A percentile compares a stretch with the other conserved stretches of the same genome.
Evolutionary conservation across 2,888 invertebrate species (phyloP).

Genomic region (Incurvaria masculella): DNA sequence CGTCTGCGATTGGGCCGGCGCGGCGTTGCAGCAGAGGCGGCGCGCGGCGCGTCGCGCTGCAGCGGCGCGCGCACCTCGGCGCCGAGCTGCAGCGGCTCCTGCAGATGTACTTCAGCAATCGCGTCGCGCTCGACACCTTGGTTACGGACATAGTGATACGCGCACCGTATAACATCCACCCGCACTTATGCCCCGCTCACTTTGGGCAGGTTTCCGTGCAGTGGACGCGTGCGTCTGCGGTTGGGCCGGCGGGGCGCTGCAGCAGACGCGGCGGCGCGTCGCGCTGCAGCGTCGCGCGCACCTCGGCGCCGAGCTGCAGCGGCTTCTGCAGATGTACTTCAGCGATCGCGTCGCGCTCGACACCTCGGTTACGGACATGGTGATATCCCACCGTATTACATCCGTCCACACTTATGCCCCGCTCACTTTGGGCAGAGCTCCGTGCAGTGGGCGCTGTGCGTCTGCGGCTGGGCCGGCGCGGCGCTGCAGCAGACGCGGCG

Average conservation of each 20-base stretch:
- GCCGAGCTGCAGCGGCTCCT: conserved; percentile 36
- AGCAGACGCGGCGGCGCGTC: conserved; percentile 42
- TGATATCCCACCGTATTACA: too few species aligned
- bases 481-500: conserved; percentile 48
- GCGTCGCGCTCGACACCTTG: conserved; percentile 54
- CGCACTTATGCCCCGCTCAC: too few species aligned
- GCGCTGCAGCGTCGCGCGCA: conserved; percentile 40
- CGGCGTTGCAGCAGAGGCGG: conserved; percentile 48
- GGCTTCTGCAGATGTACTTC: conserved; percentile 49
- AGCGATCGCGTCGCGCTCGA: conserved; percentile 53
- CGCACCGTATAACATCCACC: too few species aligned
- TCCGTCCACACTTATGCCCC: too few species aligned
- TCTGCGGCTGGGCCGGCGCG: conserved; percentile 50
- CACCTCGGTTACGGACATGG: conserved; percentile 58
- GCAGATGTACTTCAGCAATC: conserved; percentile 54
- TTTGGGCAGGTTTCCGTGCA: conserved; percentile 24
- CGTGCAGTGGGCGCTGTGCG: conserved; percentile 38
- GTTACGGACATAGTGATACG: conserved; percentile 60
- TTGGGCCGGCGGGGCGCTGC: conserved; percentile 52
- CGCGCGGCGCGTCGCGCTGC: conserved; percentile 37
- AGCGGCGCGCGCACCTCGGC: conserved; percentile 42
- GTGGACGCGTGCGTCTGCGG: conserved; percentile 41
- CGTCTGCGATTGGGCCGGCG: conserved; percentile 49
- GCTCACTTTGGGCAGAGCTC: too few species aligned
- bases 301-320: conserved; percentile 39